Evolutionary conservation across 2,113 vertebrate species (phyloP), one percentile per base, ranked within the genome.

Genomic region (Poecilia latipinna): DNA sequence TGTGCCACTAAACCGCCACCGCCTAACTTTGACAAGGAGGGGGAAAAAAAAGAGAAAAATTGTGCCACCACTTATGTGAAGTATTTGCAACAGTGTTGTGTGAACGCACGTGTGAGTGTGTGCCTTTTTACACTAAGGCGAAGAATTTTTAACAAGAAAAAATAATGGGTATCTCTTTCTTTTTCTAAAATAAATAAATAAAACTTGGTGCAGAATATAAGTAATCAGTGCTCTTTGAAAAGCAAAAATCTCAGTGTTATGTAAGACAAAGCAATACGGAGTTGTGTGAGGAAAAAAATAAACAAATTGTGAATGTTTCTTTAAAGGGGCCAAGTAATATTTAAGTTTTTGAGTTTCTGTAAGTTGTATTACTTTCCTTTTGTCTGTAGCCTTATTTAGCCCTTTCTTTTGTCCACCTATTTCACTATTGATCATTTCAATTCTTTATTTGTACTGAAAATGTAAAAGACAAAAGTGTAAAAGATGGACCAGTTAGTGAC

Each of bases 211-310:
- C 72, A 24, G 82, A 77, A 70, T 79, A 78, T 84, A 81, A n/a
- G 70, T 79, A 82, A 79, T 83, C 73, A 15, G 79, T 89, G 88
- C 85, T 87, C 86, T 72, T 68, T 76, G 68, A 75, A 64, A 85
- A 65, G 39, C 57, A 76, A 67, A 85, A 71, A 85, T 85, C 86
- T 94, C 92, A 92, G 94, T 94, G 91, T 95, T 94, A 93, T 86
- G 77, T 91, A 92, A 91, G 83, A 92, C 74, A 76, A 90, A 93
- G 93, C 94, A 95, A 94, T 94, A 94, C 85, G 65, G 79, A 77
- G 75, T 78, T 85, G 71, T 91, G 74, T 92, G 82, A 84, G 89
- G 80, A 78, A 62, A 78, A 48, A 48, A 48, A 6, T 19, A 48
- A 48, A 48, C 17, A 19, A 48, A 82, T 79, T 82, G 80, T 89